phyloP scores from a whole-genome alignment of 2,888 invertebrate genomes.

The Eupithecia vulgata region DNA sequence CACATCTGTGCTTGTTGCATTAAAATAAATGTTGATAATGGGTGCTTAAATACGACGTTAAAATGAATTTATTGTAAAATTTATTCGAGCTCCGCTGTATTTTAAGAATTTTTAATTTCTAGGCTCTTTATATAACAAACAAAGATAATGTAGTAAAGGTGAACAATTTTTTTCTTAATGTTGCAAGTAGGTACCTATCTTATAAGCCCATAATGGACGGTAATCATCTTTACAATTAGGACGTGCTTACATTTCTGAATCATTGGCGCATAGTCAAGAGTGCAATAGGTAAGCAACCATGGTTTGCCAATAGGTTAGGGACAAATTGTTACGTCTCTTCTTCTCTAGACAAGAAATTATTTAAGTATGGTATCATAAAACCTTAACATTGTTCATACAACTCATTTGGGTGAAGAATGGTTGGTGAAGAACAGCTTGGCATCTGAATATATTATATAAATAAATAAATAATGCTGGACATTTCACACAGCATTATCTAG shows the following conservation, averaged over 20 bases:
- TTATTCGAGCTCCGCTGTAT: neutral
- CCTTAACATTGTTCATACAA: constrained; percentile 25
- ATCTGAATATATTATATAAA: neutral
- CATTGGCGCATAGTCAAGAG: constrained; percentile 4
- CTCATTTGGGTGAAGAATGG: no score
- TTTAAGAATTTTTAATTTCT: neutral
- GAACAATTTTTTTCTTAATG: neutral
- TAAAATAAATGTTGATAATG: constrained; percentile 23
- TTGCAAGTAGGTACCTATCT: neutral
- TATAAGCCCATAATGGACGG: neutral
- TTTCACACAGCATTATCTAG: no score
- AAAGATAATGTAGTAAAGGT: neutral
- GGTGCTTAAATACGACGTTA: constrained; percentile 11
- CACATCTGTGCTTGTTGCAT: constrained; percentile 27
- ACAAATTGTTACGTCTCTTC: neutral
- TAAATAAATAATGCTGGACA: no score
- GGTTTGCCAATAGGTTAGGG: constrained; percentile 31
- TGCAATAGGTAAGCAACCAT: constrained; percentile 21
- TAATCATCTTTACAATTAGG: constrained; percentile 15
- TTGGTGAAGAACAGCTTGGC: no score
- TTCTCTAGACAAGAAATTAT: constrained; percentile 9
- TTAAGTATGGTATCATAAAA: constrained; percentile 28
- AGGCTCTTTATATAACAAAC: no score
- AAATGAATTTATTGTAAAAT: constrained; percentile 7
- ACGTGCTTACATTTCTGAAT: constrained; percentile 17